phyloP scores from a whole-genome alignment of 1,140 invertebrate genomes.

The Anastrepha ludens region DNA sequence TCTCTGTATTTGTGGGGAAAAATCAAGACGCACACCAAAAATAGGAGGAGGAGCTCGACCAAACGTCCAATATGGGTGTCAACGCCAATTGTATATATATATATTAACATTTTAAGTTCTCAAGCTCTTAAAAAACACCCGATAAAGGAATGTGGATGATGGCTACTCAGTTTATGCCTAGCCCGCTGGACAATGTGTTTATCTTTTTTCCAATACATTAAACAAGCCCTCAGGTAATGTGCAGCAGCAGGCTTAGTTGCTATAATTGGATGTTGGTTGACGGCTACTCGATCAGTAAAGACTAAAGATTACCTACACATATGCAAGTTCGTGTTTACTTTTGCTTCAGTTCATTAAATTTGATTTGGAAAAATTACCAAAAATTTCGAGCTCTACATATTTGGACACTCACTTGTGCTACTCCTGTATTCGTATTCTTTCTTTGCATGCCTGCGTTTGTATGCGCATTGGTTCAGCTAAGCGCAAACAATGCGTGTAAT shows the following conservation, averaged over 20 bases:
- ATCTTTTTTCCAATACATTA: constrained; percentile 51
- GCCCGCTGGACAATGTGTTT: constrained; percentile 25
- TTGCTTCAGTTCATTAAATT: constrained; percentile 35
- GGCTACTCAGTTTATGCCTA: too few species aligned
- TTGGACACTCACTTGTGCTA: neutral
- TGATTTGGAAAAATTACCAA: constrained; percentile 42
- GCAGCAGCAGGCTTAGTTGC: neutral
- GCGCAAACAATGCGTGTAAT: neutral
- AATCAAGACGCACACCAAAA: too few species aligned
- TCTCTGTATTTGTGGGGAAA: too few species aligned
- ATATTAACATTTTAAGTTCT: too few species aligned
- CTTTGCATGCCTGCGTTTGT: neutral
- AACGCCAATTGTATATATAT: too few species aligned
- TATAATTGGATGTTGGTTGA: constrained; percentile 3
- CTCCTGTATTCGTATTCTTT: neutral
- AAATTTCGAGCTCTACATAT: neutral
- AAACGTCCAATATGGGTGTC: too few species aligned
- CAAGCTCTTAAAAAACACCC: too few species aligned
- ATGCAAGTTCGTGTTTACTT: neutral
- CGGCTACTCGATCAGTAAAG: neutral
- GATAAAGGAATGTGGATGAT: neutral
- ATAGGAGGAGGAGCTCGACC: too few species aligned
- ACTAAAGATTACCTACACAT: neutral
- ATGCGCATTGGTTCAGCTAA: constrained; percentile 35
- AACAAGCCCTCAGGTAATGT: constrained; percentile 24